Base-by-base conservation (phyloP, 2,797 vertebrate species). In the Paratrypauchen microcephalus region DNA sequence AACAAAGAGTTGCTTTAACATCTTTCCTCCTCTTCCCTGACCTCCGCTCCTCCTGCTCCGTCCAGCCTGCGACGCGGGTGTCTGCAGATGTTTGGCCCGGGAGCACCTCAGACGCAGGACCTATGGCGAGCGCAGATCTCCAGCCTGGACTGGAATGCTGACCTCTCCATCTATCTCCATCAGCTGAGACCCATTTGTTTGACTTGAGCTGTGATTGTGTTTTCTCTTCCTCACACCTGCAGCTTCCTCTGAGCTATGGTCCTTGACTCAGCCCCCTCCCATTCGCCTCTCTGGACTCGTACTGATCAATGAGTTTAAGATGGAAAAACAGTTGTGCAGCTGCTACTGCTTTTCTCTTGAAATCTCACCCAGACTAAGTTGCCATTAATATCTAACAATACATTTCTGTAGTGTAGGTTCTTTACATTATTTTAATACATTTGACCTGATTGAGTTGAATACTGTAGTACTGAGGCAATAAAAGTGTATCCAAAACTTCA, bases 151-250 rank as follows among this genome's bases (percentile, higher is more conserved):
- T 75, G 92, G 92, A 93, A 93, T 93, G 91, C 90, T 87, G 82
- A 82, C 87, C 86, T 50, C 84, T 85, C 85, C 52, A 93, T 93
- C 92, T 84, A 86, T 93, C 90, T 94, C 88, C 89, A 91, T 92
- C 90, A 88, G 80, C 60, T 66, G 81, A 83, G 84, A 84, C 70
- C 59, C 84, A 78, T 88, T 83, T 87, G 89, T 89, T 91, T 91
- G 88, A 93, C 91, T 91, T 91, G 89, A 85, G 83, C 78, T 90
- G 87, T 88, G 89, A 91, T 91, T 84, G 85, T 91, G 88, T 91
- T 90, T 91, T 91, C 89, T 90, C 91, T 90, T 89, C 86, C 81
- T 86, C 91, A 90, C 93, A 94, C 92, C 92, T 93, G 92, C 87
- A 84, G 87, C 77, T 89, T 92, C 89, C 91, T 92, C 87, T 86